These are phyloP conservation scores for Meteorus cinctellus DNA, from an alignment of 2,888 invertebrate species.

Conservation along the genomic window DNA sequence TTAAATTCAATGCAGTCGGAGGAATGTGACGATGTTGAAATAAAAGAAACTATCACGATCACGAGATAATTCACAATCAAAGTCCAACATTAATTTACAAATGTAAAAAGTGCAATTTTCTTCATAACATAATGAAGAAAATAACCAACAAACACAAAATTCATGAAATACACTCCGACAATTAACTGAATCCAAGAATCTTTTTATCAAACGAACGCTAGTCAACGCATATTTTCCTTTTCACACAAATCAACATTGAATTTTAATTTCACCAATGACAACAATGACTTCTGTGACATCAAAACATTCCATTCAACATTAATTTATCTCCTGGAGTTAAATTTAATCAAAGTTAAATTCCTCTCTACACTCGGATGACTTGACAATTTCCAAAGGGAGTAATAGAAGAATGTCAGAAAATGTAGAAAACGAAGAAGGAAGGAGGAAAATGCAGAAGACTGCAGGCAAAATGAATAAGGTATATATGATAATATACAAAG, in stretches of 20 bases:
- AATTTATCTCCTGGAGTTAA: conserved; percentile 24
- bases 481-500: conserved; percentile 11
- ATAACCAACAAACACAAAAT: no score
- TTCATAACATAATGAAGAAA: no score
- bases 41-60: no score
- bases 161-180: no score
- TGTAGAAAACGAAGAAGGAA: not conserved
- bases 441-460: not conserved
- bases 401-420: not conserved
- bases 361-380: conserved; percentile 19
- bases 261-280: not conserved
- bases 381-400: conserved; percentile 9
- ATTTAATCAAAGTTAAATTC: conserved; percentile 38
- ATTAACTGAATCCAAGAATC: no score
- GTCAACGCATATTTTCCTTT: not conserved
- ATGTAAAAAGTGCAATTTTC: no score
- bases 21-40: no score
- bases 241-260: not conserved
- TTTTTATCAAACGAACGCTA: not conserved
- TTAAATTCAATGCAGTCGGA: no score
- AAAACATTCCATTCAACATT: conserved; percentile 28
- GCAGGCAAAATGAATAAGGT: not conserved
- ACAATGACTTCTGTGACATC: not conserved
- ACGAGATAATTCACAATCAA: no score
- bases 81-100: no score